Conservation (phyloP, 2,888 invertebrate genomes). For the Epiblema foenella region DNA sequence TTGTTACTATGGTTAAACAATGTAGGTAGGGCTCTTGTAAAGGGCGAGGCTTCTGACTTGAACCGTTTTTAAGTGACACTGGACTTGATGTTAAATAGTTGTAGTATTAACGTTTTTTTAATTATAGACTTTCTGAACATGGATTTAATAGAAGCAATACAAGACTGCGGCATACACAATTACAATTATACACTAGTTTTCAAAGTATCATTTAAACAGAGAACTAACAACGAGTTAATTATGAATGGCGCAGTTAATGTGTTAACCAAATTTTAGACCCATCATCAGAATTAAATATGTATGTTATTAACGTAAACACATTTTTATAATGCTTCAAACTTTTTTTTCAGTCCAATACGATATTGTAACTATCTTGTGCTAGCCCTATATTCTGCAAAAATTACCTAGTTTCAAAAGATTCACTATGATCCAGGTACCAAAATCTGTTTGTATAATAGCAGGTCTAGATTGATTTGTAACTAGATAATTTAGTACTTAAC, state of each 20-base stretch:
- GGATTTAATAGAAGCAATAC: background rate
- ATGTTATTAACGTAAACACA: slow-evolving; percentile 11
- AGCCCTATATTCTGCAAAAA: slow-evolving; percentile 10
- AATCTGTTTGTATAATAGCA: slow-evolving; percentile 5
- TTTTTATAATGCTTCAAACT: slow-evolving; percentile 4
- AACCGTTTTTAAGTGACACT: slow-evolving; percentile 6
- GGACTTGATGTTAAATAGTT: slow-evolving; percentile 40
- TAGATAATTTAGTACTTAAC: slow-evolving; percentile 42
- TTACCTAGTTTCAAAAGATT: background rate
- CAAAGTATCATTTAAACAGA: background rate
- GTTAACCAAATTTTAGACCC: background rate
- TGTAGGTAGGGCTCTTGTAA: background rate
- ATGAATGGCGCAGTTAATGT: background rate
- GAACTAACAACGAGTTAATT: background rate
- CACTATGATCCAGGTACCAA: background rate
- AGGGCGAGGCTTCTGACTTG: background rate
- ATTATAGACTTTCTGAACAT: slow-evolving; percentile 12
- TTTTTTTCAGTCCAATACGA: slow-evolving; percentile 11
- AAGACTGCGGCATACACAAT: background rate
- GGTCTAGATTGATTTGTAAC: slow-evolving; percentile 10
- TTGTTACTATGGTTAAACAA: background rate
- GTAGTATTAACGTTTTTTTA: slow-evolving; percentile 34
- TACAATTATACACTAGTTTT: background rate
- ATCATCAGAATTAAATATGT: slow-evolving; percentile 12
- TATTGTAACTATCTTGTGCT: slow-evolving; percentile 6